Evolutionary conservation across 2,888 invertebrate species (phyloP).

Genomic region (Drosophila limbata): DNA sequence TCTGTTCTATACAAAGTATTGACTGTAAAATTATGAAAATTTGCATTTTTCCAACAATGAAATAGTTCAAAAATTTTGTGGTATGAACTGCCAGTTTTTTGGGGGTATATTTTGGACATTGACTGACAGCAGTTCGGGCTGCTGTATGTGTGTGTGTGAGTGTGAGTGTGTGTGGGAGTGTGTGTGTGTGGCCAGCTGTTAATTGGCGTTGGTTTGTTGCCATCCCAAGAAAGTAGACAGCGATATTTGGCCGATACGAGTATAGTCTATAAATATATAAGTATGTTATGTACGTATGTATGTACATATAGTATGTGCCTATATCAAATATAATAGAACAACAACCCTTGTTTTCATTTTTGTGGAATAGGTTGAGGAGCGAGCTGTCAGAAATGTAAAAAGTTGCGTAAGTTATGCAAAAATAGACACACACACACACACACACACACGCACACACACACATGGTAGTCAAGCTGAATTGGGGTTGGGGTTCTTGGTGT

Average conservation of each 20-base stretch:
- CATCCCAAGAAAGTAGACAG: conserved; percentile 32
- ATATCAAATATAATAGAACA: conserved; percentile 52
- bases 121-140: conserved; percentile 54
- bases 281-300: background rate
- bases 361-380: background rate
- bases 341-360: conserved; percentile 54
- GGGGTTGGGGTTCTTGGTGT: conserved; percentile 18
- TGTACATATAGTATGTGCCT: conserved; percentile 7
- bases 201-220: conserved; percentile 55
- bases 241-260: conserved; percentile 49
- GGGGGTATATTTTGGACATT: conserved; percentile 49
- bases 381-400: conserved; percentile 65
- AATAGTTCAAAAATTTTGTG: conserved; percentile 43
- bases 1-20: conserved; percentile 50
- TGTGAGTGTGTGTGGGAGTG: conserved; percentile 3
- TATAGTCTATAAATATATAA: conserved; percentile 34
- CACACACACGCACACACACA: conserved; percentile 16
- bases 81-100: conserved; percentile 3
- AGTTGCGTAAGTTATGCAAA: conserved; percentile 70
- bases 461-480: conserved; percentile 24
- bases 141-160: conserved; percentile 12
- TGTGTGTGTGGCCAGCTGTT: conserved; percentile 46
- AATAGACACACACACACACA: conserved; percentile 56
- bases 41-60: conserved; percentile 70
- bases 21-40: conserved; percentile 77